Evolutionary conservation across 2,797 vertebrate species (phyloP).

Genomic region (Lacerta bilineata): DNA sequence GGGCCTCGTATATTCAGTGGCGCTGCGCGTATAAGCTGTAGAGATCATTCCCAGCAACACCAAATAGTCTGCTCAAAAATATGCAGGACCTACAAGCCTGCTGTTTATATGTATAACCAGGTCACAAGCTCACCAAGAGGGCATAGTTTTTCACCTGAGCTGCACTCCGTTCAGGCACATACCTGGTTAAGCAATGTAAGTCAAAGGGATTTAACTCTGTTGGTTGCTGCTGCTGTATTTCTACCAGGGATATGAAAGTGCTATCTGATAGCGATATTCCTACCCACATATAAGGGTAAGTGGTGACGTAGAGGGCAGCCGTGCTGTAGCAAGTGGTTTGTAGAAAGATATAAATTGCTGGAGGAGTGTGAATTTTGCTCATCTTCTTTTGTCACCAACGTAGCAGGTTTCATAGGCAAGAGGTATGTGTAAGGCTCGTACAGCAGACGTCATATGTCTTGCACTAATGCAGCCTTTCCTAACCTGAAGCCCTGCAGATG

Average conservation of each 20-base stretch:
- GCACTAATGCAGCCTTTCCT: neutral
- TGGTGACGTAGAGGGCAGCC: no score
- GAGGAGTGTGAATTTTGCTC: no score
- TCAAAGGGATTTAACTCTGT: neutral
- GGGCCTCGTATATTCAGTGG: fast-evolving
- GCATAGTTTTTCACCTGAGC: neutral
- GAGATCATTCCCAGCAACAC: fast-evolving
- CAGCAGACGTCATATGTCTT: no score
- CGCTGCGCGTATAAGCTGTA: fast-evolving
- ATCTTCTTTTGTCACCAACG: no score
- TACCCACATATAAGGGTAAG: no score
- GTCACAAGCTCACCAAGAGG: no score
- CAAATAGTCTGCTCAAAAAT: neutral
- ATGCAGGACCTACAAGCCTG: neutral
- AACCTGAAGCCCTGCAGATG: neutral
- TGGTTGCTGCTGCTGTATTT: neutral
- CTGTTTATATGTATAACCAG: fast-evolving
- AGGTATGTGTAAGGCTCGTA: no score
- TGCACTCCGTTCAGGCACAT: neutral
- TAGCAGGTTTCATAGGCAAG: no score
- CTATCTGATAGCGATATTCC: neutral
- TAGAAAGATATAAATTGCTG: no score
- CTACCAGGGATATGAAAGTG: neutral
- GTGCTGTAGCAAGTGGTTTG: no score
- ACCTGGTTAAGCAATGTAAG: neutral